Base-by-base conservation (phyloP, 2,797 vertebrate genomes). In the Buceros bicornis region DNA sequence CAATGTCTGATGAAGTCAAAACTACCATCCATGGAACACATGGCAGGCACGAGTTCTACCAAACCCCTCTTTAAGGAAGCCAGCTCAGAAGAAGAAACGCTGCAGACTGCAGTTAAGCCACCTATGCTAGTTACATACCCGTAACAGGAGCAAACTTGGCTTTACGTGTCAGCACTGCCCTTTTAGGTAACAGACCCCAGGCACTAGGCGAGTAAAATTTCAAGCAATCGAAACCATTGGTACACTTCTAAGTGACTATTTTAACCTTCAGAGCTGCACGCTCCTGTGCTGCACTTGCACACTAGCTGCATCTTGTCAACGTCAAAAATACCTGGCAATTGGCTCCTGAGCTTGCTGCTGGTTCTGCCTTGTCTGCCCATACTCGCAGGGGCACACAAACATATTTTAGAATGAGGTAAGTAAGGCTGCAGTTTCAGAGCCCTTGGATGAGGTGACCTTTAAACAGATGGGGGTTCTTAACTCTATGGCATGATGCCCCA, bases 181-280 rank as follows among this genome's bases (percentile, higher is more conserved):
- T 56, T 29, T 0, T 1, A 62, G 43, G 50, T 37, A 37, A 56
- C 0, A 1, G 50, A 33, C 28, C 24, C 37, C 26, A 24, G 4
- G 43, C 62, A 62, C 16, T 6, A 69, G 22, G 24, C 1, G 2
- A 67, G 47, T 60, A 28, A 80, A 28, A 67, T 31, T 42, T 61
- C 60, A 85, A 60, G 45, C n/a, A 61, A 48, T 10, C 53, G 33
- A 53, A 90, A 35, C 22, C 35, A 60, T 19, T 1, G 1, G 16
- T 53, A 66, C 15, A 8, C 28, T 29, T 69, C 31, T 31, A 37
- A 80, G 57, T 20, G 10, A 43, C 35, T n/a, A 56, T 25, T 85
- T 70, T 51, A 69, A 57, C 50, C 54, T 45, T 69, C 28, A 69
- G 43, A 43, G 11, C 26, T 13, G 50, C 7, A 4, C 4, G 22